phyloP scores from a whole-genome alignment of 2,113 vertebrate species.

The Lonchura striata region DNA sequence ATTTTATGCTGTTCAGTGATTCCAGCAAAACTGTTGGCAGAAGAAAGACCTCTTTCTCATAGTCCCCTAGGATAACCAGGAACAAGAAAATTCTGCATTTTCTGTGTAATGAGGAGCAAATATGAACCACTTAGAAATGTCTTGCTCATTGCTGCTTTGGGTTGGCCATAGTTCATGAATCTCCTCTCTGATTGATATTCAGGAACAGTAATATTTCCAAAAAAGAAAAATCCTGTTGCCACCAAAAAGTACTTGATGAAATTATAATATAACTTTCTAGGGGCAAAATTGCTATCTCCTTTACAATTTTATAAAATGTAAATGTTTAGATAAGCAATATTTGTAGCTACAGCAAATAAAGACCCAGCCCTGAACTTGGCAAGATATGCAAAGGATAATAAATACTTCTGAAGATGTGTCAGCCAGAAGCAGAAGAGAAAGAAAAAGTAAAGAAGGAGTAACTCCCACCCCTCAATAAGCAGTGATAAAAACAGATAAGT shows the following conservation, averaged over 20 bases:
- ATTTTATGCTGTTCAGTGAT: background rate
- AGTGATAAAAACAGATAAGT: background rate
- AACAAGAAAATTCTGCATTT: background rate
- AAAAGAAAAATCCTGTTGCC: background rate
- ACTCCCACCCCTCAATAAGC: rapidly evolving
- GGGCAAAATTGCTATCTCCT: background rate
- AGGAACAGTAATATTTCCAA: background rate
- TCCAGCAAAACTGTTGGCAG: background rate
- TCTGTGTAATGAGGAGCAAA: background rate
- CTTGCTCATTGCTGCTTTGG: background rate
- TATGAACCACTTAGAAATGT: background rate
- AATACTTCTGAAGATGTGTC: background rate
- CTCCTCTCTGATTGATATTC: background rate
- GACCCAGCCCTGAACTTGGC: background rate
- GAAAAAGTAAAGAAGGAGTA: background rate
- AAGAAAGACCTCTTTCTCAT: background rate
- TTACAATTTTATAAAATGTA: background rate
- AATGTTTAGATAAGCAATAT: background rate
- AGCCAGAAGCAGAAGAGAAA: background rate
- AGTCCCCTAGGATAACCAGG: background rate
- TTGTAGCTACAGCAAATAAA: background rate
- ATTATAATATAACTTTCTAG: background rate
- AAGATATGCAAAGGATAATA: background rate
- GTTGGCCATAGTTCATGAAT: background rate
- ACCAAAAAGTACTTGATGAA: background rate